These are phyloP conservation scores for Dexiosoma caninum DNA, from an alignment of 2,888 invertebrate species.

Conservation along the genomic window DNA sequence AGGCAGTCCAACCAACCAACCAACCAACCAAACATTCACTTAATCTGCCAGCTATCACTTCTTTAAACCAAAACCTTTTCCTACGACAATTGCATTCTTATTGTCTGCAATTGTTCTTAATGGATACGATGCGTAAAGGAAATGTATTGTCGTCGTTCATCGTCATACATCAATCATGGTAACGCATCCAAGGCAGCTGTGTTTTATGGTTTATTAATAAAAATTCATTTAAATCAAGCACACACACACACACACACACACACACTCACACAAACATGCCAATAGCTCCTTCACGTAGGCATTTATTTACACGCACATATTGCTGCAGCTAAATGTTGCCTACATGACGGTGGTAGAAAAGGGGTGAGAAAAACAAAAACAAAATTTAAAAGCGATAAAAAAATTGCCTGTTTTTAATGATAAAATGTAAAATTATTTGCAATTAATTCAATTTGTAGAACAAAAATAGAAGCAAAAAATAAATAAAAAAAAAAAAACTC, in stretches of 20 bases:
- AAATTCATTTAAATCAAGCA: constrained; percentile 57
- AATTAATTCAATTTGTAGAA: constrained; percentile 55
- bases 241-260: not conserved
- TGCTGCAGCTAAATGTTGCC: constrained; percentile 1
- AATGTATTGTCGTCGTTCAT: constrained; percentile 33
- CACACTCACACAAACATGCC: not conserved
- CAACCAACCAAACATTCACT: not conserved
- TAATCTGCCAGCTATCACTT: not conserved
- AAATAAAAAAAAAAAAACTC: not conserved
- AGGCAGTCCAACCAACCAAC: too few species aligned
- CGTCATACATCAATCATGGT: constrained; percentile 58
- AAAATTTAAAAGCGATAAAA: not conserved
- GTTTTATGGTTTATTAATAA: constrained; percentile 63
- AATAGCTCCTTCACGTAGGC: not conserved
- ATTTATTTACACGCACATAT: not conserved
- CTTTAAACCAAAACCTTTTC: not conserved
- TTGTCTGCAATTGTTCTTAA: constrained; percentile 38
- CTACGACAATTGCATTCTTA: not conserved
- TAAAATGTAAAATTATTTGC: constrained; percentile 52
- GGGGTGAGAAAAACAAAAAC: not conserved
- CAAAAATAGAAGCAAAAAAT: too few species aligned
- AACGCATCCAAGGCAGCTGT: constrained; percentile 58
- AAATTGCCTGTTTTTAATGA: constrained; percentile 31
- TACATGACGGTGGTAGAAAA: not conserved
- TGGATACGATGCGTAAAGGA: constrained; percentile 27